Percentiles rank a stretch among this genome's conserved stretches.
Conservation (phyloP, 1,140 invertebrate genomes). For the Anastrepha ludens region DNA sequence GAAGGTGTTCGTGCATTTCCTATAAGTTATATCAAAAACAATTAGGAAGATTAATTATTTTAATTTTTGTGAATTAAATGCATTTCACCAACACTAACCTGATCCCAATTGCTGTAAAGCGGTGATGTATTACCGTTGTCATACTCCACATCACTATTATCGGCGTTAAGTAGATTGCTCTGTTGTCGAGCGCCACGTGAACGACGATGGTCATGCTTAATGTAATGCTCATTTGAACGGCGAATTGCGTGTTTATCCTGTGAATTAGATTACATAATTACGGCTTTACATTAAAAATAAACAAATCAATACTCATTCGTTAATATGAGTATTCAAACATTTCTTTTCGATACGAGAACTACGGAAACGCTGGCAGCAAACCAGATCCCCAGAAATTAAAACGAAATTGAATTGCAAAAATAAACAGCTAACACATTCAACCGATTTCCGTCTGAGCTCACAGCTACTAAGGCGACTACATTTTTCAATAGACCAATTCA, state of each 20-base stretch:
- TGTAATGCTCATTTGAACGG: conserved; percentile 76
- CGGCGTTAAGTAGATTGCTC: conserved; percentile 63
- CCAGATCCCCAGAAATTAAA: no score
- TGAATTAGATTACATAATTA: conserved; percentile 1
- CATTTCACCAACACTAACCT: conserved; percentile 60
- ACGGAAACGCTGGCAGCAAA: background rate
- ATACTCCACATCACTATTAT: conserved; percentile 74
- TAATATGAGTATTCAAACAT: no score
- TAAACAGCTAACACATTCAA: no score
- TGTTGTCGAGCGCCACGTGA: conserved; percentile 63
- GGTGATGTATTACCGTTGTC: conserved; percentile 80
- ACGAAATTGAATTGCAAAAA: no score
- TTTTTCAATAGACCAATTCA: no score
- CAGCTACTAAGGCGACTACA: no score
- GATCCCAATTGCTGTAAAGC: conserved; percentile 84
- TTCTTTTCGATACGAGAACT: background rate
- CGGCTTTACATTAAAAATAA: no score
- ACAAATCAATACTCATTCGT: no score
- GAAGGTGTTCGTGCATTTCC: conserved; percentile 82
- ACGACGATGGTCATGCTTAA: conserved; percentile 71
- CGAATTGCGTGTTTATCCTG: conserved; percentile 75
- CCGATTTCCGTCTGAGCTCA: no score
- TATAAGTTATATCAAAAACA: conserved; percentile 62
- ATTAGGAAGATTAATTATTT: background rate
- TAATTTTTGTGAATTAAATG: background rate